Base-by-base conservation (phyloP, 1,140 invertebrate genomes). In the Melanaphis sacchari region DNA sequence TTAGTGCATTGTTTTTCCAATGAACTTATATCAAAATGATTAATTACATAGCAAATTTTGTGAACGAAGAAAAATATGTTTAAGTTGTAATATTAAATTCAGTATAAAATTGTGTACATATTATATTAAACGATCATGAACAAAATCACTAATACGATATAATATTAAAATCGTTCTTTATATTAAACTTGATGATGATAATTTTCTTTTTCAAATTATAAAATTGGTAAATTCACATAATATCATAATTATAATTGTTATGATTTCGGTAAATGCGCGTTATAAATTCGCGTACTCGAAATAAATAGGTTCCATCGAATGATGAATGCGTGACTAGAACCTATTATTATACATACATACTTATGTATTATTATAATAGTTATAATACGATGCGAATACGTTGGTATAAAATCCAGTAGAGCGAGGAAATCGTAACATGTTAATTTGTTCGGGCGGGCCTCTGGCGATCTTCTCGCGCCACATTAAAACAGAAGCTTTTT, bases 351-450 rank as follows among this genome's bases (percentile, higher is more conserved):
- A 18, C 2, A 5, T 40, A 49, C 41, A 18, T 76, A n/a, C 31
- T 76, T n/a, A n/a, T 76, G 59, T 76, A 36, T 15, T n/a, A 76
- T 31, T 3, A 66, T 54, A 54, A 7, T 59, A 66, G 59, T 21
- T 76, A 36, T 76, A 76, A 76, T n/a, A 1, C 22, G 41, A 31
- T 49, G 31, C 41, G 41, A n/a, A 82, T 24, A 38, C 36, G 24
- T 84, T 41, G 38, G 31, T 0, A 31, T n/a, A 4, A 88, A 46
- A 88, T 88, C 43, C 85, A 43, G 31, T 46, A 49, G 85, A 88
- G 26, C 85, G 85, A 88, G 43, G 85, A 88, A 88, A 89, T 89
- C 38, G 46, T 89, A 89, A 89, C 36, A 52, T 89, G 87, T 52
- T 89, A 36, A 38, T 89, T 52, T 38, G 26, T 89, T 49, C 85